Evolutionary conservation across 2,888 invertebrate genomes (phyloP).

Genomic region (Mycalesis mineus): DNA sequence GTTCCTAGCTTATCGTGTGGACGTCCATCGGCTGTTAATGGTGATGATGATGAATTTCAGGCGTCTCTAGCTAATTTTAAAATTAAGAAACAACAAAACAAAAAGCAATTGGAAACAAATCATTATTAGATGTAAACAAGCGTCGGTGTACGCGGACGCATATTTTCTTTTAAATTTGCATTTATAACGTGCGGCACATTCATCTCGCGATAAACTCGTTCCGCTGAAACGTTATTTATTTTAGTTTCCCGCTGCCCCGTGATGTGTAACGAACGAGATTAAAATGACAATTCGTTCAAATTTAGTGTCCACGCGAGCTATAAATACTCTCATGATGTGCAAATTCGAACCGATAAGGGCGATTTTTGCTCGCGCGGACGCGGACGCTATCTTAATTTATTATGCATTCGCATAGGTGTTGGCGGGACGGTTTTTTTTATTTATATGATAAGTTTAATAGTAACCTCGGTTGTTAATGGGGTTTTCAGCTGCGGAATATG

Average conservation of each 20-base stretch:
- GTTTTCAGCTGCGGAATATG: neutral
- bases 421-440: slow-evolving; percentile 23
- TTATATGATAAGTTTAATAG: slow-evolving; percentile 20
- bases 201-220: slow-evolving; percentile 7
- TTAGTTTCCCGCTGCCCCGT: slow-evolving; percentile 25
- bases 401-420: slow-evolving; percentile 41
- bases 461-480: neutral
- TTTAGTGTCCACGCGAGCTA: slow-evolving; percentile 31
- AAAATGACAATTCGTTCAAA: slow-evolving; percentile 36
- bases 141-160: neutral
- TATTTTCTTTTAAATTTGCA: slow-evolving; percentile 9
- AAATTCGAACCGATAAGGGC: slow-evolving; percentile 52
- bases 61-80: too few relatives aligned
- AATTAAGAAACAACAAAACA: neutral
- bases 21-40: too few relatives aligned
- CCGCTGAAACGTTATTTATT: slow-evolving; percentile 24
- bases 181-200: slow-evolving; percentile 9
- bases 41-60: too few relatives aligned
- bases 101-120: neutral
- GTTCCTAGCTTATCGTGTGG: too few relatives aligned
- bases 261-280: slow-evolving; percentile 31
- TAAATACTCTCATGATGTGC: slow-evolving; percentile 36
- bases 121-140: neutral
- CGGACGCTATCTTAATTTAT: slow-evolving; percentile 52
- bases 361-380: slow-evolving; percentile 39